phyloP scores from a whole-genome alignment of 2,113 vertebrate genomes.

The Cygnus buccinator region DNA sequence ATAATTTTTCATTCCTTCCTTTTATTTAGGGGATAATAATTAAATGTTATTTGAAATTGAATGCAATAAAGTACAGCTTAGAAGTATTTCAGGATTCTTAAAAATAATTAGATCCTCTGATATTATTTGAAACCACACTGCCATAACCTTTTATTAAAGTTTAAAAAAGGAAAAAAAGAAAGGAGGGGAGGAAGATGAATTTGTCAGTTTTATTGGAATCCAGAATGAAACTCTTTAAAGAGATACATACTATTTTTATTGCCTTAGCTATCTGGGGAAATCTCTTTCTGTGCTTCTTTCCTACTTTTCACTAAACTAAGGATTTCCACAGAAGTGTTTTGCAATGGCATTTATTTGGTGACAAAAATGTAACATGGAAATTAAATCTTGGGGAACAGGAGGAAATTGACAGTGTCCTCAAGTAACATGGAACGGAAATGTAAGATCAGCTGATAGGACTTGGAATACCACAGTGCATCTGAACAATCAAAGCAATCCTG shows the following conservation, averaged over 20 bases:
- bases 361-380: constrained; percentile 13
- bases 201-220: constrained; percentile 47
- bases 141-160: constrained; percentile 40
- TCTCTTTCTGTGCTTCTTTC: neutral
- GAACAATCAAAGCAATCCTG: neutral
- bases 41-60: constrained; percentile 61
- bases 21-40: constrained; percentile 67
- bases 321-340: constrained; percentile 1
- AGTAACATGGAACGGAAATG: neutral
- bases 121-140: constrained; percentile 42
- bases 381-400: neutral
- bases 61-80: constrained; percentile 42
- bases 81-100: constrained; percentile 44
- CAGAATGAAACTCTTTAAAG: constrained; percentile 45
- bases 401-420: neutral
- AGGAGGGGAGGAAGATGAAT: constrained; percentile 13
- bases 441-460: neutral
- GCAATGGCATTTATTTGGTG: neutral
- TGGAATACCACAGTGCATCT: neutral
- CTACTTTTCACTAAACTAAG: neutral
- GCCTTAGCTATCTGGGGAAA: constrained; percentile 18
- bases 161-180: neutral
- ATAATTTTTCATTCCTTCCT: constrained; percentile 1
- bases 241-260: constrained; percentile 37
- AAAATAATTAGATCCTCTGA: constrained; percentile 64